Base-by-base conservation (phyloP, 2,113 vertebrate genomes). In the Nyctibius bracteatus region DNA sequence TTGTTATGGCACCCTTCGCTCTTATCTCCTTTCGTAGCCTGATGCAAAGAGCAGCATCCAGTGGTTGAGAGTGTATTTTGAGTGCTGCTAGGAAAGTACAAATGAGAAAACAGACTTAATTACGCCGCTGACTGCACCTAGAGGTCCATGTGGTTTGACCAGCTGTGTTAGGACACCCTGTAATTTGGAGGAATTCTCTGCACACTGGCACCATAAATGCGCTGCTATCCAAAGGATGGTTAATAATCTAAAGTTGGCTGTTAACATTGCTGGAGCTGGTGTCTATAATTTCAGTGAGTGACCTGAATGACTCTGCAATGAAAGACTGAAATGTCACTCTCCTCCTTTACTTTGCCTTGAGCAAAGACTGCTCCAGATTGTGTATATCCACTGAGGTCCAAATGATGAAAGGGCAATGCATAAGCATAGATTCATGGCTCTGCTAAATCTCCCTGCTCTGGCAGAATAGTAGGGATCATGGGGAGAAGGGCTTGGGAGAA, bases 261-360 rank as follows among this genome's bases (percentile, higher is more conserved):
- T 92, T 97, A 97, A 96, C 86, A 80, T 81, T 77, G 95, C 90
- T 95, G 92, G 92, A 96, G 84, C 84, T 82, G 77, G 61, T 96
- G 93, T 96, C 94, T 97, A 96, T 97, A 97, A 97, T 97, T 97
- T 96, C 86, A 95, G 68, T 8, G 41, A 96, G 88, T 94, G 97
- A 97, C 97, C 97, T 80, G 81, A 92, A 92, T 95, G 93, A 94
- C 94, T 96, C 95, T 54, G 77, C 93, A 97, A 87, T 96, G 95
- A 96, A 96, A 93, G 96, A 95, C 95, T 95, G 95, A 97, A 97
- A 97, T 97, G 95, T 95, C 97, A 97, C 75, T 97, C 87, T 97
- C 83, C 89, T 95, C 91, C 88, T 96, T 95, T 91, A 95, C 95
- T 91, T 97, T 91, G 96, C 95, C 97, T 97, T 97, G 95, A 97